Evolutionary conservation across 2,888 invertebrate species (phyloP).

Genomic region (Ormyrus labotus): DNA sequence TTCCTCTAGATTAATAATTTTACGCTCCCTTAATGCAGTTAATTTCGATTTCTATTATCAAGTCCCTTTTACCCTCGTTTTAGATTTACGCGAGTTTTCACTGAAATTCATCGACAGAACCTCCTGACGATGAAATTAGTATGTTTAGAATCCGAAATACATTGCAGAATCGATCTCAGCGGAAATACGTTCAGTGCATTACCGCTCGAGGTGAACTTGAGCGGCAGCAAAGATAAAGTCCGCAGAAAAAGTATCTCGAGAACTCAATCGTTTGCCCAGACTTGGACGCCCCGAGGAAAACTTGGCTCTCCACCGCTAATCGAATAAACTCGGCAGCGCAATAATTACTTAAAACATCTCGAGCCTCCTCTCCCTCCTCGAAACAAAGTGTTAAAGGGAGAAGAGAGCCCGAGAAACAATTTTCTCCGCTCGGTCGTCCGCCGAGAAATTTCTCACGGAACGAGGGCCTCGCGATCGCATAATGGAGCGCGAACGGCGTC

Average conservation of each 20-base stretch:
- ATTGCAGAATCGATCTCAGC: not conserved
- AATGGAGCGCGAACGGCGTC: conserved; percentile 28
- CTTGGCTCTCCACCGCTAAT: conserved; percentile 49
- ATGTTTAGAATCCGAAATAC: not conserved
- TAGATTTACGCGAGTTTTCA: too few relatives aligned
- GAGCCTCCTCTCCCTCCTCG: not conserved
- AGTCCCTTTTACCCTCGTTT: too few relatives aligned
- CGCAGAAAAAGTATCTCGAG: conserved; percentile 12
- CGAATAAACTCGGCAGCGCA: conserved; percentile 58
- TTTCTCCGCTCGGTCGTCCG: conserved; percentile 15
- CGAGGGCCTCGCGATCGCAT: conserved; percentile 34
- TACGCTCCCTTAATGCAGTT: too few relatives aligned
- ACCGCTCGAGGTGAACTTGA: conserved; percentile 27
- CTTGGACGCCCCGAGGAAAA: not conserved
- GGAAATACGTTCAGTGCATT: conserved; percentile 23
- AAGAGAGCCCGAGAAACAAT: conserved; percentile 42
- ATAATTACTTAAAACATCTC: conserved; percentile 59
- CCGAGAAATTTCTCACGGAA: conserved; percentile 50
- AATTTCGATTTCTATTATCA: too few relatives aligned
- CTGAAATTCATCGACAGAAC: too few relatives aligned
- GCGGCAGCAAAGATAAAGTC: not conserved
- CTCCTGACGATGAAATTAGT: too few relatives aligned
- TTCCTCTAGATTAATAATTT: conserved; percentile 24
- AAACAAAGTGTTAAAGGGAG: conserved; percentile 31
- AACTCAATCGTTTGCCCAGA: conserved; percentile 36